A percentile compares a stretch with the other conserved stretches of the same genome.
phyloP scores from a whole-genome alignment of 2,797 vertebrate genomes.

The Strix occidentalis region DNA sequence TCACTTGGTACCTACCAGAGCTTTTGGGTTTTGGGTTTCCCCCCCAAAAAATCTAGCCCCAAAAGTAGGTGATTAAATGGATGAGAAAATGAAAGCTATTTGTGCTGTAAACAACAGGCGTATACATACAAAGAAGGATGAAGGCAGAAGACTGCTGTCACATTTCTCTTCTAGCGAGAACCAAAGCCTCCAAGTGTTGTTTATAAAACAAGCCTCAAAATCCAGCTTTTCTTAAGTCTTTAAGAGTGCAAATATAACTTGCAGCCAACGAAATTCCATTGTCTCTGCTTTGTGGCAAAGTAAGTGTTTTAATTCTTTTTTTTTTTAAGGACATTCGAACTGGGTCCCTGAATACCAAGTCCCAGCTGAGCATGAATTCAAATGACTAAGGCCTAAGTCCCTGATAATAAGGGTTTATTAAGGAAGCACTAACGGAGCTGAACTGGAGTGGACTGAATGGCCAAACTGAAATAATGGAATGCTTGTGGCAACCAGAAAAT shows the following conservation, averaged over 20 bases:
- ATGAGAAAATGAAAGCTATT: not conserved
- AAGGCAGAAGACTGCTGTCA: not conserved
- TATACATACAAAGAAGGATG: not conserved
- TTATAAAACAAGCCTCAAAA: constrained; percentile 50
- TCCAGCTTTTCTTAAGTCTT: constrained; percentile 36
- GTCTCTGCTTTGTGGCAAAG: not conserved
- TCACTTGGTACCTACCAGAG: rapidly evolving
- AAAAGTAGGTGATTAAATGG: not conserved
- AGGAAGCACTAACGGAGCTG: constrained; percentile 22
- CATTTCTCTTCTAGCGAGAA: not conserved
- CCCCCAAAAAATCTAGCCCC: not conserved
- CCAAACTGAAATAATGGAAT: constrained; percentile 46
- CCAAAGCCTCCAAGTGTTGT: constrained; percentile 19
- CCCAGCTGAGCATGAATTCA: constrained; percentile 33
- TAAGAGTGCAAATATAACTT: constrained; percentile 32
- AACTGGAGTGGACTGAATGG: constrained; percentile 38
- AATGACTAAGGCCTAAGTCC: constrained; percentile 19
- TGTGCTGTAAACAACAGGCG: not conserved
- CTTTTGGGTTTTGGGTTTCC: not conserved
- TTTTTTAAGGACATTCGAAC: not conserved
- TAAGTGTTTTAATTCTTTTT: constrained; percentile 3
- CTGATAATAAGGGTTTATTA: constrained; percentile 57
- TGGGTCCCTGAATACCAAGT: not conserved
- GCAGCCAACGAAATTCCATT: not conserved
- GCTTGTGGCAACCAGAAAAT: constrained; percentile 64